These are phyloP conservation scores for Strigops habroptila DNA, from an alignment of 2,113 vertebrate genomes.

Conservation along the genomic window DNA sequence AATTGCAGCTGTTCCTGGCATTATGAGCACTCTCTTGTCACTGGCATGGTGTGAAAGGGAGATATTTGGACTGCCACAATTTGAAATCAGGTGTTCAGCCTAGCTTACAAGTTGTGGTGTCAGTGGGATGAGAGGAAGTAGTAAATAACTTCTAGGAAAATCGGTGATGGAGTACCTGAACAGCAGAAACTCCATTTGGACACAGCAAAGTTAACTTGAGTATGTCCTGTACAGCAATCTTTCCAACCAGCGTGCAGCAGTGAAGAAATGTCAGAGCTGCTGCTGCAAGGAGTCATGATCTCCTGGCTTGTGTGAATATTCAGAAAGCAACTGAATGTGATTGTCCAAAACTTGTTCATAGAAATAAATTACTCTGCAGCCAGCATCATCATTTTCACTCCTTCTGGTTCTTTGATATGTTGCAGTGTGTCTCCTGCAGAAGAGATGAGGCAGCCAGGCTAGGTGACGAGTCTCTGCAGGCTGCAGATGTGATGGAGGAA, in stretches of 20 bases:
- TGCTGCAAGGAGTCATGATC: not conserved
- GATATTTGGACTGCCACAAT: fast-evolving
- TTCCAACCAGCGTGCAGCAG: not conserved
- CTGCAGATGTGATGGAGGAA: not conserved
- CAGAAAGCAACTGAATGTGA: not conserved
- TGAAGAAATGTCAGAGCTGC: not conserved
- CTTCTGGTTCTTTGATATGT: fast-evolving
- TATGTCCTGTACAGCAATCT: not conserved
- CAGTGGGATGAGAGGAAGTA: not conserved
- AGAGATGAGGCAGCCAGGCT: not conserved
- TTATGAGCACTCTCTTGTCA: not conserved
- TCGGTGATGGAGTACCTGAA: too few relatives aligned
- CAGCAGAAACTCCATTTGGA: fast-evolving
- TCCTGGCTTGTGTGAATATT: not conserved
- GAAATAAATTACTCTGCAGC: not conserved
- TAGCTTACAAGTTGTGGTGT: not conserved
- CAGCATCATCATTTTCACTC: not conserved
- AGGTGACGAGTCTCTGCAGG: not conserved
- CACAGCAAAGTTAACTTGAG: fast-evolving
- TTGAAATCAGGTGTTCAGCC: not conserved
- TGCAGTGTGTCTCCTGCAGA: not conserved
- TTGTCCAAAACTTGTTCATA: not conserved
- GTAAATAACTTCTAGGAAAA: not conserved
- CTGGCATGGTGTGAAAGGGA: fast-evolving
- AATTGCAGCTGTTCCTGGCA: not conserved